These are phyloP conservation scores for Amiota mariae DNA, from an alignment of 2,888 invertebrate species.

Conservation along the genomic window DNA sequence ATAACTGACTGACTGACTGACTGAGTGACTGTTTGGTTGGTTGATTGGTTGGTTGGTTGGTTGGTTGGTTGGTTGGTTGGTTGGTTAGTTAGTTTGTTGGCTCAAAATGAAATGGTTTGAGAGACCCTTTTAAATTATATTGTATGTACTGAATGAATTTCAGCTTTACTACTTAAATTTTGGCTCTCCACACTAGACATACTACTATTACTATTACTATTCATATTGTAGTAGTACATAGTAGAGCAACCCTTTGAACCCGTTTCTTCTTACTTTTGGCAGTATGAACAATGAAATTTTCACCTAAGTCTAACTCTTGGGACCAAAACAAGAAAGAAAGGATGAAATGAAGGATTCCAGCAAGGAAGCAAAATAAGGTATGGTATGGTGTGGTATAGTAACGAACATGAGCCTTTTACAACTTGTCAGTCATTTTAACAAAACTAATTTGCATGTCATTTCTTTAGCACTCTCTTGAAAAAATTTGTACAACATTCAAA, in stretches of 20 bases:
- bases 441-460: slow-evolving; percentile 68
- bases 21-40: not conserved
- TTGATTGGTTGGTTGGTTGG: not conserved
- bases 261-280: slow-evolving; percentile 45
- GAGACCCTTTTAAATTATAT: slow-evolving; percentile 3
- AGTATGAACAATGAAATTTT: no score
- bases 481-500: not conserved
- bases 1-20: not conserved
- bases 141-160: slow-evolving; percentile 22
- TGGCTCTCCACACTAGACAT: no score
- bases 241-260: slow-evolving; percentile 46
- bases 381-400: not conserved
- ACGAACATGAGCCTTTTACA: slow-evolving; percentile 48
- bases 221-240: not conserved
- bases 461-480: slow-evolving; percentile 61
- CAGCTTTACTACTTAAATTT: not conserved
- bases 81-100: not conserved
- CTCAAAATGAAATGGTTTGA: not conserved
- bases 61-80: not conserved
- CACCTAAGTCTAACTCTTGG: no score
- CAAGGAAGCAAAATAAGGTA: no score
- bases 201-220: no score
- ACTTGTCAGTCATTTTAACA: slow-evolving; percentile 68
- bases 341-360: no score
- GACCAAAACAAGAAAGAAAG: no score